Conservation (phyloP, 2,888 invertebrate species). For the Notodromas monacha region DNA sequence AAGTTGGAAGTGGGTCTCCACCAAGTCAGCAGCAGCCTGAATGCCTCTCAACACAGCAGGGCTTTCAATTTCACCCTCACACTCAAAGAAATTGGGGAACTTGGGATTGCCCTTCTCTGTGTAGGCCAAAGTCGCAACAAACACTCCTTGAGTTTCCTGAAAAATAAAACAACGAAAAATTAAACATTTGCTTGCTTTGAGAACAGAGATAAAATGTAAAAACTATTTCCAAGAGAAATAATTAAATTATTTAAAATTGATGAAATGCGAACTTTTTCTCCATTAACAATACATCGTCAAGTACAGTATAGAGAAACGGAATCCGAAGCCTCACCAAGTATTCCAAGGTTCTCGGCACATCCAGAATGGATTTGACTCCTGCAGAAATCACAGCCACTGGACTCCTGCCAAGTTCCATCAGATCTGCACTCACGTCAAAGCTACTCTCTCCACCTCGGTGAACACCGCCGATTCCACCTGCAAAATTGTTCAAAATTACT, state of each 20-base stretch:
- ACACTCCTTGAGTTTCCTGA: constrained; percentile 82
- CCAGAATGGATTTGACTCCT: constrained; percentile 85
- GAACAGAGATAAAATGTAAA: background rate
- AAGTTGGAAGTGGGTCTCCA: constrained; percentile 2
- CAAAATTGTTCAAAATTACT: no score
- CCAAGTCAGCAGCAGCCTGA: background rate
- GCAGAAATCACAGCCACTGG: constrained; percentile 70
- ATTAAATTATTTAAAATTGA: background rate
- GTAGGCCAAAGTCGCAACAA: constrained; percentile 45
- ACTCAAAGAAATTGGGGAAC: constrained; percentile 81
- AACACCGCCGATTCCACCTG: constrained; percentile 53
- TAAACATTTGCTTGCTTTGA: constrained; percentile 5
- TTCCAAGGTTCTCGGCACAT: constrained; percentile 71
- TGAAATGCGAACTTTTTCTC: background rate
- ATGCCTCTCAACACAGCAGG: constrained; percentile 26
- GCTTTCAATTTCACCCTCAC: constrained; percentile 32
- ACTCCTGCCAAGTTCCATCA: constrained; percentile 55
- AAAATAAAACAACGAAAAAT: constrained; percentile 7
- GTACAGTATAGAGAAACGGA: background rate
- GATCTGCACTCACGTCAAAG: constrained; percentile 75
- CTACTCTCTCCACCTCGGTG: constrained; percentile 57
- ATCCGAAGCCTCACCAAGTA: constrained; percentile 33
- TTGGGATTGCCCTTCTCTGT: constrained; percentile 22
- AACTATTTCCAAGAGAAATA: background rate
- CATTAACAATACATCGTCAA: background rate